A percentile compares a stretch with the other conserved stretches of the same genome.
Evolutionary conservation across 2,797 vertebrate genomes (phyloP).

Genomic region (Acridotheres tristis): DNA sequence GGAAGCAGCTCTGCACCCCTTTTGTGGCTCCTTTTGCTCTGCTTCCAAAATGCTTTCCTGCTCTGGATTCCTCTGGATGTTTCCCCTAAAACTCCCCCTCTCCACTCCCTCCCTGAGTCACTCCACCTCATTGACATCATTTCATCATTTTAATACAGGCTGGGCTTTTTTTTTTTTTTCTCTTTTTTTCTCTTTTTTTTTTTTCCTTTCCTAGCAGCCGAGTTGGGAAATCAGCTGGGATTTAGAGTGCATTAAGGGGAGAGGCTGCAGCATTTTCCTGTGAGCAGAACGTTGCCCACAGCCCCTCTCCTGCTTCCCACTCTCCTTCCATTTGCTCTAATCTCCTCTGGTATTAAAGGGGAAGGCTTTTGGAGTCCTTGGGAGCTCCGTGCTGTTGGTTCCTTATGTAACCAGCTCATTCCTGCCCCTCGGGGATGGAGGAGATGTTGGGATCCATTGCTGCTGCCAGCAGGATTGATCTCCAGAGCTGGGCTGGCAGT

Average conservation of each 20-base stretch:
- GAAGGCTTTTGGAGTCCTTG: constrained; percentile 27
- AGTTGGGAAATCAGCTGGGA: constrained; percentile 4
- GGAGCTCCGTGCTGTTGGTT: neutral
- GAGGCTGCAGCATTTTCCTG: neutral
- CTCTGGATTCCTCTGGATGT: constrained; percentile 23
- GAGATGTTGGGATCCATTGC: constrained; percentile 30
- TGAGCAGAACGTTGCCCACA: neutral
- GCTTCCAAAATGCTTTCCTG: neutral
- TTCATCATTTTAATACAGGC: neutral
- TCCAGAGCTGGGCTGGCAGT: accelerated
- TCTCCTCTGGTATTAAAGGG: constrained; percentile 12
- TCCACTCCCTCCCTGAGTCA: neutral
- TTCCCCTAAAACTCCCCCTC: neutral
- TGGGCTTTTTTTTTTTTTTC: accelerated
- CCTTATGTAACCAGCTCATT: constrained; percentile 25
- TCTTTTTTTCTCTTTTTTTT: accelerated
- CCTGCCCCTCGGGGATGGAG: neutral
- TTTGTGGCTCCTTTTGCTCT: neutral
- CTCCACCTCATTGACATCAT: neutral
- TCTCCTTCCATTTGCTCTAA: constrained; percentile 33
- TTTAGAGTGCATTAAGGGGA: constrained; percentile 30
- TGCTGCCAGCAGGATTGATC: neutral
- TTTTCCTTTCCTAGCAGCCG: neutral
- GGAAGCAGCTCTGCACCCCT: neutral
- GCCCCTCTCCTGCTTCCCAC: neutral